Base-by-base conservation (phyloP, 1,140 invertebrate genomes). In the Drosophila varians region DNA sequence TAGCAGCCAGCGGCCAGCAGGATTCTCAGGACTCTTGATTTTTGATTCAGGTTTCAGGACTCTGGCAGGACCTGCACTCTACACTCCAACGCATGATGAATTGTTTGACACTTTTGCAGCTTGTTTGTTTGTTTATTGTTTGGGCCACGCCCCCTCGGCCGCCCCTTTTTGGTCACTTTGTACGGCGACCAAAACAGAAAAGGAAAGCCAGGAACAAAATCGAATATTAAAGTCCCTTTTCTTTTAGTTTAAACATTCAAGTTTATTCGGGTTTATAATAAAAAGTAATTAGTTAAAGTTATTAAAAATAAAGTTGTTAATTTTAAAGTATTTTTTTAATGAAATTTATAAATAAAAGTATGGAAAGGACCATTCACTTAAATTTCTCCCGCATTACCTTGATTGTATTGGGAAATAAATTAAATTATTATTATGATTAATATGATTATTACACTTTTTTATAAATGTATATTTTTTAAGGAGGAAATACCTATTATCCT, bases 91-190 rank as follows among this genome's bases (percentile, higher is more conserved):
- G 57, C 71, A 84, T 78, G 75, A 84, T 84, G 80, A 84, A 84
- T 84, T 84, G 75, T 79, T 72, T 84, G 80, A 84, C 80, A 79
- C 66, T 79, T 86, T 84, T 78, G 79, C 65, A 75, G 79, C 74
- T 75, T 62, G 74, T 84, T 79, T 84, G 80, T 84, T 79, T 84
- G 66, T 79, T 84, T 78, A 84, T 86, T 79, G 80, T 79, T 79
- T 68, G 52, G 42, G 38, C 64, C 51, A 36, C 46, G 34, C 28
- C 48, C 42, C 11, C 40, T 23, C 28, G 28, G 12, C 28, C 16
- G 31, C 28, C 34, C 28, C 5, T 18, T 28, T 47, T 47, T 9
- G 11, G 28, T 31, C 8, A 8, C 60, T 55, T 55, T 64, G 49
- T 28, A 23, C n/a, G 16, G 31, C 64, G 42, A 25, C 23, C 42